A percentile compares a stretch with the other conserved stretches of the same genome.
Evolutionary conservation across 2,888 invertebrate species (phyloP).

Genomic region (Nemotelus nigrinus): DNA sequence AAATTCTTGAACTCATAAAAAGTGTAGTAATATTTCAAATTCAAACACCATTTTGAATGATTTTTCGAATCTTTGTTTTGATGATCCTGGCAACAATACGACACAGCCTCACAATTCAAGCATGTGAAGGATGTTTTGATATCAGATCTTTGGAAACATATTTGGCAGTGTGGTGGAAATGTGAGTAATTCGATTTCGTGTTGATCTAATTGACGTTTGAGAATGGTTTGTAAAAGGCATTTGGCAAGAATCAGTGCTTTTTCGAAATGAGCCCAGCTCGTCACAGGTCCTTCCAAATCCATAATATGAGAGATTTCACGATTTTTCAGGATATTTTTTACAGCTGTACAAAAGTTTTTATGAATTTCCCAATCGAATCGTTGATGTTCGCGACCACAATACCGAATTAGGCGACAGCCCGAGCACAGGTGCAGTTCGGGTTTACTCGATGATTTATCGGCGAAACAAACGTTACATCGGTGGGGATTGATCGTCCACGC

Average conservation of each 20-base stretch:
- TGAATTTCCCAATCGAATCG: slow-evolving; percentile 73
- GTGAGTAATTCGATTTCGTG: slow-evolving; percentile 58
- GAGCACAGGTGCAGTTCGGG: slow-evolving; percentile 65
- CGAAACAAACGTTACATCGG: slow-evolving; percentile 46
- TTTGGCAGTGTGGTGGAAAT: slow-evolving; percentile 56
- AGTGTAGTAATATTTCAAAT: slow-evolving; percentile 56
- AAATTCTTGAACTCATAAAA: slow-evolving; percentile 53
- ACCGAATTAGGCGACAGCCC: slow-evolving; percentile 70
- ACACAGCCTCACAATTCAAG: slow-evolving; percentile 47
- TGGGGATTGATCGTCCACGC: slow-evolving; percentile 26
- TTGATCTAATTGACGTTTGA: slow-evolving; percentile 53
- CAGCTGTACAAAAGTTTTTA: slow-evolving; percentile 68
- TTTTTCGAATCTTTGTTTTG: slow-evolving; percentile 48
- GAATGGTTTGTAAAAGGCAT: slow-evolving; percentile 51
- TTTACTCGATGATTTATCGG: neutral
- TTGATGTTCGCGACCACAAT: slow-evolving; percentile 75
- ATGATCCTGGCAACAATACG: slow-evolving; percentile 57
- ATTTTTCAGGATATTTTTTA: slow-evolving; percentile 51
- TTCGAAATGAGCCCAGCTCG: slow-evolving; percentile 52
- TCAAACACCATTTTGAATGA: slow-evolving; percentile 55
- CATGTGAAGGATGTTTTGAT: slow-evolving; percentile 23
- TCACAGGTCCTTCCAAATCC: slow-evolving; percentile 52
- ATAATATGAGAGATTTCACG: slow-evolving; percentile 54
- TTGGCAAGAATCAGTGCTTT: slow-evolving; percentile 54
- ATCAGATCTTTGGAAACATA: slow-evolving; percentile 55